A percentile compares a stretch with the other conserved stretches of the same genome.
phyloP scores from a whole-genome alignment of 1,140 invertebrate genomes.

The Leguminivora glycinivorella region DNA sequence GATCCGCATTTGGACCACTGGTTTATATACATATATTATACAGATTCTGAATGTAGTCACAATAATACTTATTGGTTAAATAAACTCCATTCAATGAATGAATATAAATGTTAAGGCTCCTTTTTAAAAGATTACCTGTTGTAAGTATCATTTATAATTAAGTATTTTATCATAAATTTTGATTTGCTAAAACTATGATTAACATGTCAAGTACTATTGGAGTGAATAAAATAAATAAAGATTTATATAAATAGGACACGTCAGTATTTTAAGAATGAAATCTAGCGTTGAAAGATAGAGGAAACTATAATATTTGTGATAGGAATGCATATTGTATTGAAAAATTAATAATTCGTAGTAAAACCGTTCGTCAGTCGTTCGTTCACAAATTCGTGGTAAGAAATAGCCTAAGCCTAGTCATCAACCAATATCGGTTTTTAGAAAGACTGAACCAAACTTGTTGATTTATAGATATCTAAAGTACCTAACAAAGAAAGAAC shows the following conservation, averaged over 20 bases:
- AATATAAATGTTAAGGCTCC: conserved; percentile 46
- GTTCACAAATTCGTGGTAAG: conserved; percentile 12
- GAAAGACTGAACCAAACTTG: too few species aligned
- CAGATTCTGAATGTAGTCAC: conserved; percentile 18
- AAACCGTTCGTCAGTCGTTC: conserved; percentile 20
- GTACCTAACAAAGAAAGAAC: too few species aligned
- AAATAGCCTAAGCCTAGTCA: neutral
- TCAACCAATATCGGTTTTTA: neutral
- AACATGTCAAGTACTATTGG: neutral
- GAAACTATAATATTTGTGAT: neutral
- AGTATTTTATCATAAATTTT: neutral
- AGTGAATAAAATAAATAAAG: neutral
- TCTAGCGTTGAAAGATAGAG: neutral
- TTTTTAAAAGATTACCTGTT: conserved; percentile 28
- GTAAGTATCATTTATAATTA: neutral
- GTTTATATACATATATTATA: conserved; percentile 38
- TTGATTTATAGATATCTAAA: too few species aligned
- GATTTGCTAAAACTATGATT: neutral
- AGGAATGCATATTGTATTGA: conserved; percentile 18
- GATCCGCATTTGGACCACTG: conserved; percentile 31
- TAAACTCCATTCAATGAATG: conserved; percentile 35
- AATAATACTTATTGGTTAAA: conserved; percentile 27
- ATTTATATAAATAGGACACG: neutral
- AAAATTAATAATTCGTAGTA: neutral
- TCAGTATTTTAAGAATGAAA: neutral